Evolutionary conservation across 2,797 vertebrate species (phyloP).

Genomic region (Acanthurus lineatus): DNA sequence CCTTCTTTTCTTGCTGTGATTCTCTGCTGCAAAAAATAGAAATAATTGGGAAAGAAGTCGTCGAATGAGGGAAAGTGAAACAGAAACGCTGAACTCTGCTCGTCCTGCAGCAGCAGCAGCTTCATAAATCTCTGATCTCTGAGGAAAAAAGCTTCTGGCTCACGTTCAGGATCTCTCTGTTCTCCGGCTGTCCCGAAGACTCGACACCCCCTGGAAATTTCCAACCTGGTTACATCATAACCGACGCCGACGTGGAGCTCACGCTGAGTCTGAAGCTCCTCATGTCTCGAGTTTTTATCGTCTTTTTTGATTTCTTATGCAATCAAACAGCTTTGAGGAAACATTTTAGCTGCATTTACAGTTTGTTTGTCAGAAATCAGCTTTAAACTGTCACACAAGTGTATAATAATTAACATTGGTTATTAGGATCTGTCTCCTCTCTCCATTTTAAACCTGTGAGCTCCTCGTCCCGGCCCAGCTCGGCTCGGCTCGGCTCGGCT

Average conservation of each 20-base stretch:
- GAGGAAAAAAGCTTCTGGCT: conserved; percentile 38
- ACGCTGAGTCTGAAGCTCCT: conserved; percentile 1
- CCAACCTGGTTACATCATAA: conserved; percentile 27
- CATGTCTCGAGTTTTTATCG: not conserved
- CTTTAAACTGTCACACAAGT: conserved; percentile 1
- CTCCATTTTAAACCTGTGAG: conserved; percentile 1
- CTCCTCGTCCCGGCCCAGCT: not conserved
- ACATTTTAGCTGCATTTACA: conserved; percentile 3
- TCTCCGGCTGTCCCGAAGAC: conserved; percentile 26
- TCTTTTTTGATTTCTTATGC: not conserved
- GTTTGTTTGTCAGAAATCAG: not conserved
- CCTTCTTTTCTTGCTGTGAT: not conserved
- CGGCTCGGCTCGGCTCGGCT: conserved; percentile 9
- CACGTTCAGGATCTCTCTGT: conserved; percentile 33
- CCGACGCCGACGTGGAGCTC: not conserved
- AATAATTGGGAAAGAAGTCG: not conserved
- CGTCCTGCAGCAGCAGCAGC: conserved; percentile 37
- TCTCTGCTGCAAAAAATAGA: conserved; percentile 2
- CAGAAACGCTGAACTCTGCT: conserved; percentile 3
- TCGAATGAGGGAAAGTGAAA: conserved; percentile 6
- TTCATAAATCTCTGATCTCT: conserved; percentile 66
- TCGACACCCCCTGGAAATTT: conserved; percentile 14
- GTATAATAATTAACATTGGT: not conserved
- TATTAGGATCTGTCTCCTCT: not conserved
- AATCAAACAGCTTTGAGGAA: conserved; percentile 4